These are phyloP conservation scores for Perca fluviatilis DNA, from an alignment of 2,113 vertebrate species.

Conservation along the genomic window DNA sequence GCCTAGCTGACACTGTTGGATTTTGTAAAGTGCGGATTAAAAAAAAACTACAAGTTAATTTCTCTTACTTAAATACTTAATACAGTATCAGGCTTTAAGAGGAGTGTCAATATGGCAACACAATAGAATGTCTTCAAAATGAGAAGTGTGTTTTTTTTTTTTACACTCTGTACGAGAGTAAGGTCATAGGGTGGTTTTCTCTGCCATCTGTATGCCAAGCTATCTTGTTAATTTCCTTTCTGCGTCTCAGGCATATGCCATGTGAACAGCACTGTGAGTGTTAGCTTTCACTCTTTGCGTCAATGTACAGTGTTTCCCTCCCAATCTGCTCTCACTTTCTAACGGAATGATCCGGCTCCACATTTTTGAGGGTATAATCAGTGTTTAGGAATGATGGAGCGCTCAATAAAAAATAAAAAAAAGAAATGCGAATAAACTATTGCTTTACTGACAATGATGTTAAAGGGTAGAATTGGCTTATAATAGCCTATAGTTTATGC, in stretches of 20 bases:
- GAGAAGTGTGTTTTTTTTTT: conserved; percentile 38
- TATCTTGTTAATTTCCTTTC: conserved; percentile 74
- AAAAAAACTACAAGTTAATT: conserved; percentile 15
- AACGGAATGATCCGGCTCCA: conserved; percentile 4
- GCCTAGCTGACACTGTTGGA: conserved; percentile 38
- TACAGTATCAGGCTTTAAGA: conserved; percentile 17
- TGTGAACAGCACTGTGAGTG: conserved; percentile 53
- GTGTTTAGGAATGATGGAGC: conserved; percentile 9
- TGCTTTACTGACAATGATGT: not conserved
- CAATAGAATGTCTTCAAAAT: conserved; percentile 34
- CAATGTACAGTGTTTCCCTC: conserved; percentile 31
- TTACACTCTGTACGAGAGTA: conserved; percentile 42
- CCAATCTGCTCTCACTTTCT: conserved; percentile 50
- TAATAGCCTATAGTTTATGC: not conserved
- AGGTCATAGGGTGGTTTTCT: conserved; percentile 65
- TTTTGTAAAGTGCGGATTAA: conserved; percentile 27
- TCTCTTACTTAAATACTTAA: conserved; percentile 11
- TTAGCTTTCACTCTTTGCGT: conserved; percentile 65
- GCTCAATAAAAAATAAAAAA: not conserved
- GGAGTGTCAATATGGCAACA: conserved; percentile 32
- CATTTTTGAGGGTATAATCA: conserved; percentile 14
- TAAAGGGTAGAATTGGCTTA: not conserved
- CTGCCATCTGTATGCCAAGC: conserved; percentile 62
- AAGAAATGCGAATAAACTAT: conserved; percentile 1
- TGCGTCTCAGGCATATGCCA: conserved; percentile 66